Conservation (phyloP, 2,888 invertebrate genomes). For the Margaritifera margaritifera region DNA sequence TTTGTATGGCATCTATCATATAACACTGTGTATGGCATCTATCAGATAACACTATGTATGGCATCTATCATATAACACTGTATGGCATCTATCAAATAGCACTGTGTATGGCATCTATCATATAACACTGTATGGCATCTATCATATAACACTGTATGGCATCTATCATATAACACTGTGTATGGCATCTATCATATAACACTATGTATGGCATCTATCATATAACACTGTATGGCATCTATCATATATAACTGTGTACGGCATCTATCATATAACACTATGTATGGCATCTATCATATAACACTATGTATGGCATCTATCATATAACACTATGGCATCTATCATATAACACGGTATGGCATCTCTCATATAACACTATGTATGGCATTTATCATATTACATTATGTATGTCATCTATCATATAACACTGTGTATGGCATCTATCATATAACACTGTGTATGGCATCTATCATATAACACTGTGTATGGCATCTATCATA, state of each 20-base stretch:
- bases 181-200: slow-evolving; percentile 10
- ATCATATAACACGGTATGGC: no score
- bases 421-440: slow-evolving; percentile 7
- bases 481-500: slow-evolving; percentile 10
- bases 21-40: no score
- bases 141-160: no score
- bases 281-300: slow-evolving; percentile 10
- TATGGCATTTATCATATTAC: slow-evolving; percentile 9
- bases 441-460: not conserved
- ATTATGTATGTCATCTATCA: no score
- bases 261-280: not conserved
- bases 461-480: no score
- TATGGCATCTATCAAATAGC: no score
- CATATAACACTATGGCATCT: slow-evolving; percentile 5
- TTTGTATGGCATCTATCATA: slow-evolving; percentile 9
- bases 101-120: slow-evolving; percentile 11
- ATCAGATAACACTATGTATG: slow-evolving; percentile 4
- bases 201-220: no score
- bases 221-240: slow-evolving; percentile 11
- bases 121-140: no score
- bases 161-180: not conserved
- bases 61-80: slow-evolving; percentile 2
- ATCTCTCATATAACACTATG: not conserved
- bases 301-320: no score
- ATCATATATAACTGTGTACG: no score